phyloP scores from a whole-genome alignment of 2,113 vertebrate species.

The Chionis minor region DNA sequence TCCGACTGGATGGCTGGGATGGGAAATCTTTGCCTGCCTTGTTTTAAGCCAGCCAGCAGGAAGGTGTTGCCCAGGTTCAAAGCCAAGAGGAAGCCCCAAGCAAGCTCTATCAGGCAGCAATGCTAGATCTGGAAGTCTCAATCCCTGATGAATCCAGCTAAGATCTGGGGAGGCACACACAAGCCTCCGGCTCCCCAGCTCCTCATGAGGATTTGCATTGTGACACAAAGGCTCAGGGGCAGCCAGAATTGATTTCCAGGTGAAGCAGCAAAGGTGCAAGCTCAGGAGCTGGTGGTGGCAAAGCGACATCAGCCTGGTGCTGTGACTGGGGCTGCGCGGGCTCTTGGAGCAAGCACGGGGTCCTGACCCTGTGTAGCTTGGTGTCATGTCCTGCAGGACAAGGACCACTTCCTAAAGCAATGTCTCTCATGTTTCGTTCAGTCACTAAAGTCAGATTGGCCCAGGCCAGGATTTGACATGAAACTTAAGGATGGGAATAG shows the following conservation, averaged over 20 bases:
- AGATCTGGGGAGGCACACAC: background rate
- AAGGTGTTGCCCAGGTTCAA: background rate
- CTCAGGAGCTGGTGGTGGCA: background rate
- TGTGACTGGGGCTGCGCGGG: background rate
- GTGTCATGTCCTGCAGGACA: background rate
- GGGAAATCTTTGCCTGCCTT: background rate
- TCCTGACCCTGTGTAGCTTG: background rate
- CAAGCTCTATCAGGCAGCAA: background rate
- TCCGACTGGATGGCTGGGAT: background rate
- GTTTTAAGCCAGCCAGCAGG: background rate
- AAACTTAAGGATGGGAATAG: background rate
- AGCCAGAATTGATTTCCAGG: background rate
- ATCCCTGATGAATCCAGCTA: background rate
- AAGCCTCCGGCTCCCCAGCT: background rate
- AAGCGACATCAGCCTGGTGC: background rate
- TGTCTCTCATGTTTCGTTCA: background rate
- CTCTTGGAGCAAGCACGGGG: background rate
- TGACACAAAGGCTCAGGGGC: background rate
- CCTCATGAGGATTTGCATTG: background rate
- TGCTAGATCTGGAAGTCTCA: background rate
- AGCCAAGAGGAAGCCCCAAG: background rate
- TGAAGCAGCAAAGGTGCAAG: background rate
- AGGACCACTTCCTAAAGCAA: background rate
- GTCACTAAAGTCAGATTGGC: fast-evolving
- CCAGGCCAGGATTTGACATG: background rate